Base-by-base conservation (phyloP, 2,113 vertebrate species). In the Lepus americanus region DNA sequence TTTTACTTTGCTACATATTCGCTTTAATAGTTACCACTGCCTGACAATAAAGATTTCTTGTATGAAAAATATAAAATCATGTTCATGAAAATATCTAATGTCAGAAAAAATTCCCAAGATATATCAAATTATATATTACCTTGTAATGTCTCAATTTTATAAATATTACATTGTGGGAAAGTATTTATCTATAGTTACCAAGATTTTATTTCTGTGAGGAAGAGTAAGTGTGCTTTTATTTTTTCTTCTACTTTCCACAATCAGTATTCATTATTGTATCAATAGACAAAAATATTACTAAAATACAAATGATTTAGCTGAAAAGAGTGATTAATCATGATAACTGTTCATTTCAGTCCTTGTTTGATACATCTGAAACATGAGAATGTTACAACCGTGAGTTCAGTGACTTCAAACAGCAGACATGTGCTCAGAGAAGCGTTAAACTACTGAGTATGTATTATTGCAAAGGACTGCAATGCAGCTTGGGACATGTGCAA, bases 231-330 rank as follows among this genome's bases (percentile, higher is more conserved):
- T 53, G 39, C 2, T 39, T 91, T 85, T 81, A 79, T 69, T 70
- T 66, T 23, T 82, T 51, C 51, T 53, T 83, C 44, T 69, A 11
- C 51, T 87, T 63, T 84, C 25, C 83, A 23, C 1, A 78, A n/a
- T 31, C 31, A 77, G 74, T 59, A 3, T 85, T 84, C 94, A 36
- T 79, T 63, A 19, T 79, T 93, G 77, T 89, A 72, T 66, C 66
- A 69, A 69, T n/a, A 85, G 44, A 67, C 31, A 82, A 55, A 72
- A 55, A 19, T 83, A 27, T 82, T 61, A 39, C 19, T 67, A 67
- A 84, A 85, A 61, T 73, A 76, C 11, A 77, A 95, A 85, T 77
- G 12, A 90, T 67, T 66, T 90, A 59, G 27, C n/a, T 70, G 6
- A 44, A 90, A 51, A 67, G 55, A 0, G 6, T 86, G 4, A 0